phyloP scores from a whole-genome alignment of 2,113 vertebrate species.

The Cyprinodon tularosa region DNA sequence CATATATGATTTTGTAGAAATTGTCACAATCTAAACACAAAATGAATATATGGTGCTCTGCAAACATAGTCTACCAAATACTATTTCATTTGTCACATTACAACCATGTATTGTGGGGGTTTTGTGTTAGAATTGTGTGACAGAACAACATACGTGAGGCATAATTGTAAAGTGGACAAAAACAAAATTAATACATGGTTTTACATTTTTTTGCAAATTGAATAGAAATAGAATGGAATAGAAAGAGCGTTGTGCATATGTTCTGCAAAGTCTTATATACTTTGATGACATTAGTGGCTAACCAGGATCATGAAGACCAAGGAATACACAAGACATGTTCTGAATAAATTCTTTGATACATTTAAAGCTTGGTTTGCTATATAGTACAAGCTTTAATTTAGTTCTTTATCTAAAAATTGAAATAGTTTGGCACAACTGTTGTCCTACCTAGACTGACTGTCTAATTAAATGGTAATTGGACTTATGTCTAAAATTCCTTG shows the following conservation, averaged over 20 bases:
- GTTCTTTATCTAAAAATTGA: background rate
- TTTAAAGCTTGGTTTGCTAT: background rate
- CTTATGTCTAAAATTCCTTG: too few relatives aligned
- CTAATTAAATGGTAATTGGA: too few relatives aligned
- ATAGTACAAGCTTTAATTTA: background rate
- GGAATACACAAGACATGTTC: background rate
- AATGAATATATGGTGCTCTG: conserved; percentile 4
- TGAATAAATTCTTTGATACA: too few relatives aligned
- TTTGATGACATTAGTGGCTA: background rate
- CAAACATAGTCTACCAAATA: background rate
- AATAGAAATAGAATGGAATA: background rate
- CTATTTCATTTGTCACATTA: background rate
- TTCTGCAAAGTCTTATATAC: background rate
- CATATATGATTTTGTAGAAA: conserved; percentile 75
- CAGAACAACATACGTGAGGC: too few relatives aligned
- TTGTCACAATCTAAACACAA: conserved; percentile 49
- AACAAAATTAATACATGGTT: background rate
- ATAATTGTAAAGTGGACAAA: background rate
- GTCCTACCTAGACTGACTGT: too few relatives aligned
- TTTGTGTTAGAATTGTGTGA: background rate
- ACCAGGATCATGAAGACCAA: background rate
- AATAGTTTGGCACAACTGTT: too few relatives aligned
- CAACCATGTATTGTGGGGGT: background rate
- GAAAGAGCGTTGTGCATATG: background rate
- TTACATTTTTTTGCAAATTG: background rate